These are phyloP conservation scores for Mesodorylaimus sp. DNA, from an alignment of 2,888 invertebrate species.

Conservation along the genomic window DNA sequence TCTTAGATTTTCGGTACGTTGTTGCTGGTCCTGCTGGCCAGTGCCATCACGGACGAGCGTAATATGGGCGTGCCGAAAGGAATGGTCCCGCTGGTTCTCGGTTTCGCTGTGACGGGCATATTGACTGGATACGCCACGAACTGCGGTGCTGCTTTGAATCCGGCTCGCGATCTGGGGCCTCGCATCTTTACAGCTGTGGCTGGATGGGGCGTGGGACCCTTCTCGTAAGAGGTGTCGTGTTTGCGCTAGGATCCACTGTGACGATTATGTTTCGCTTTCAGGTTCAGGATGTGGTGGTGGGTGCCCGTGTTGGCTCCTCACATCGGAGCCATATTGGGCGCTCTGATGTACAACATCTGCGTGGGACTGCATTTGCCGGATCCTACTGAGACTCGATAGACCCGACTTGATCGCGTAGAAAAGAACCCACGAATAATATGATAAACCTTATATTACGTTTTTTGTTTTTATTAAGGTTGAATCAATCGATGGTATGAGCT, in stretches of 20 bases:
- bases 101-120: conserved; percentile 34
- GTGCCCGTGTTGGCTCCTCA: conserved; percentile 38
- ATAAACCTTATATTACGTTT: too few species aligned
- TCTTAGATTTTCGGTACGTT: conserved; percentile 35
- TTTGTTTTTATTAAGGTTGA: too few species aligned
- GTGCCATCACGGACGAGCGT: conserved; percentile 35
- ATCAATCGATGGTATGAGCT: too few species aligned
- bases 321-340: conserved; percentile 39
- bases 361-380: conserved; percentile 39
- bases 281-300: conserved; percentile 38
- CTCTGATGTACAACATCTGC: conserved; percentile 34
- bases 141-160: conserved; percentile 42
- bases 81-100: conserved; percentile 32
- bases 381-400: too few species aligned
- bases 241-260: not conserved
- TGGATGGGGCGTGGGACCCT: conserved; percentile 37
- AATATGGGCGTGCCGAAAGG: conserved; percentile 34
- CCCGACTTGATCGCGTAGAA: too few species aligned
- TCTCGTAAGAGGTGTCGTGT: conserved; percentile 30
- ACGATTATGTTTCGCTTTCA: conserved; percentile 20
- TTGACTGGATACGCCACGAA: conserved; percentile 39
- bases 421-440: too few species aligned
- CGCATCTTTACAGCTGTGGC: conserved; percentile 33
- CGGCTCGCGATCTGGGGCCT: conserved; percentile 33
- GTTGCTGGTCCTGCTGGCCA: conserved; percentile 23